Evolutionary conservation across 2,888 invertebrate species (phyloP), one percentile per base, ranked within the genome.

Genomic region (Eilema sororculum): DNA sequence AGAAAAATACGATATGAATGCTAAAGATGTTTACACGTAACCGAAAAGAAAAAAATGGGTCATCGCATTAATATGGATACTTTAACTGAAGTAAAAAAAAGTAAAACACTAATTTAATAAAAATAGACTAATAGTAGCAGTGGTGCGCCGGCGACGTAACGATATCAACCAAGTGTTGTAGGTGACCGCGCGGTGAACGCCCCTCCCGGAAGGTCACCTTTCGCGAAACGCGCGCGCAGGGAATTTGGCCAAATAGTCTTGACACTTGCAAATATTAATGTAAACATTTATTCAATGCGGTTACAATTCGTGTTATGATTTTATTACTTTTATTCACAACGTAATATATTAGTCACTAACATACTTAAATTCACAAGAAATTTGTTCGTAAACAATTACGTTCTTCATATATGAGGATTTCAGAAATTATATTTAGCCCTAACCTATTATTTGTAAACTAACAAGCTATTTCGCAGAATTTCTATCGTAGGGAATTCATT

Each of bases 151-250:
- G 28, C 28, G 73, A 58, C 28, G 71, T 72, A 64, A 68, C 68
- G 76, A 30, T 65, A 41, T 68, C 71, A 65, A 68, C 70, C 75
- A 46, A 65, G 70, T 58, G 72, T 76, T 87, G 86, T 84, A 90
- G 91, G 91, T 92, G 91, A 90, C 91, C 91, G 78, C 59, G 63
- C 84, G 84, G 86, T 84, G 80, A 86, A 81, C 81, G 82, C 79
- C 86, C 87, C 90, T 89, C 91, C 92, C 91, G 93, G 91, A 93
- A 93, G 92, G 94, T 94, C 87, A 94, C 94, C 93, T 91, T 87
- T 84, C 80, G 81, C 68, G 66, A 75, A 69, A 83, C 84, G 82
- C 81, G 74, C 75, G 81, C 84, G 84, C 84, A 79, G 84, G 88
- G 86, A 88, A 87, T 89, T 90, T 84, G 90, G 88, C 75, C 78